Percentiles rank a stretch among this genome's conserved stretches.
phyloP scores from a whole-genome alignment of 2,113 vertebrate genomes.

The Pterocles gutturalis region DNA sequence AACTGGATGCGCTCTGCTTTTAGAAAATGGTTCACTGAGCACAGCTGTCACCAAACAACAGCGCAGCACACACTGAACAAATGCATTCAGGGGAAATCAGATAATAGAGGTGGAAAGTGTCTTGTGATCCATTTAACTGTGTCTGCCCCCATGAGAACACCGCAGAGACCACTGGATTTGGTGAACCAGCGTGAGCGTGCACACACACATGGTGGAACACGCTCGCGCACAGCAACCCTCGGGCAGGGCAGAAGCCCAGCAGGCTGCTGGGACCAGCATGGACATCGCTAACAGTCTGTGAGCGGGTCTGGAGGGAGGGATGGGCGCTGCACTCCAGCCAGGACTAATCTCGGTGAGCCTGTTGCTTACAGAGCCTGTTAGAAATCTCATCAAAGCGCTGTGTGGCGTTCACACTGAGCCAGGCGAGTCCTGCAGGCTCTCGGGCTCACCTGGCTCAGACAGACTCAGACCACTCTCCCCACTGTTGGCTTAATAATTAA shows the following conservation, averaged over 20 bases:
- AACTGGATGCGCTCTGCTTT: slow-evolving; percentile 14
- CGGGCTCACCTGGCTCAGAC: slow-evolving; percentile 48
- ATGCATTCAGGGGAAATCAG: slow-evolving; percentile 30
- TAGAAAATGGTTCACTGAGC: slow-evolving; percentile 53
- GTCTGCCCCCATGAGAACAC: slow-evolving; percentile 18
- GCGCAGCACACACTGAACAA: slow-evolving; percentile 18
- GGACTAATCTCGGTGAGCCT: neutral
- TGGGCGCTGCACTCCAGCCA: neutral
- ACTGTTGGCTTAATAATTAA: slow-evolving; percentile 34
- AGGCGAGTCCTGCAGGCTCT: neutral
- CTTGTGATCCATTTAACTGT: slow-evolving; percentile 62
- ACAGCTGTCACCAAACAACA: slow-evolving; percentile 62
- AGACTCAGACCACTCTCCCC: neutral
- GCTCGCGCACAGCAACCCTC: neutral
- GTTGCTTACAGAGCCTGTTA: neutral
- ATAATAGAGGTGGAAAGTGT: slow-evolving; percentile 57
- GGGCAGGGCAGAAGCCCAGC: neutral
- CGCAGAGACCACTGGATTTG: neutral
- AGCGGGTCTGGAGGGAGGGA: neutral
- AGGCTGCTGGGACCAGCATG: neutral
- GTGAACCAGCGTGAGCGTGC: neutral
- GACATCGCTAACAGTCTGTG: neutral
- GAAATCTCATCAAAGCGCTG: slow-evolving; percentile 6
- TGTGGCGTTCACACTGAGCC: neutral
- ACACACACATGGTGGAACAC: rapidly evolving